Evolutionary conservation across 1,140 invertebrate species (phyloP), one percentile per base, ranked within the genome.

Genomic region (Paracyclopina nana): DNA sequence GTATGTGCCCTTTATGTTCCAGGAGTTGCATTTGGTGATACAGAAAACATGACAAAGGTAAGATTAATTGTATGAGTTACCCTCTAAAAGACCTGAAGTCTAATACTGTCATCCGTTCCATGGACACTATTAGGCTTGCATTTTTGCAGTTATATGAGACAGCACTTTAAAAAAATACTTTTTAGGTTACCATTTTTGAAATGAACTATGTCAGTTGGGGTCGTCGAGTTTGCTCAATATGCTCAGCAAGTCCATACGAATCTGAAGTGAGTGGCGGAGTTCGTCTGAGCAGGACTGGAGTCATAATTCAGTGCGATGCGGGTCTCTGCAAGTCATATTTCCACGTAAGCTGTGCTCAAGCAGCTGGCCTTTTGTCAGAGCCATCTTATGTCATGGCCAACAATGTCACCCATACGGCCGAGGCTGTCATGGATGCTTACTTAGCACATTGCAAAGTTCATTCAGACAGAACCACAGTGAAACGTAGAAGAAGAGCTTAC

Each of bases 261-360:
- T n/a, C n/a, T n/a, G n/a, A n/a, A n/a, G n/a, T n/a, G n/a, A n/a
- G n/a, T n/a, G 76, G 80, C 60, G 86, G 95, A 65, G 72, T 76
- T 6, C 68, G 83, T 24, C 81, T 81, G 58, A 78, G 83, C 26
- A 70, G 83, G 12, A 91, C 87, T 5, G 94, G 94, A 4, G 85
- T 97, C 4, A 87, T 83, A 60, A 87, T 97, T 48, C 79, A 80
- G 55, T 98, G 92, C 67, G 94, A 98, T 69, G 91, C 91, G 22
- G 92, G 92, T 22, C 81, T 98, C 75, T 98, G 92, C 69, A 79
- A 88, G 60, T 87, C 81, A 0, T 90, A 84, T 68, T 96, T 97
- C 65, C 94, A 98, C 67, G 90, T 95, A 18, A 96, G 90, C 9
- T 98, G 86, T 43, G 50, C 50, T 27, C 50, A 52, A 43, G 18